phyloP scores from a whole-genome alignment of 1,140 invertebrate genomes.

The Leptopilina clavipes region DNA sequence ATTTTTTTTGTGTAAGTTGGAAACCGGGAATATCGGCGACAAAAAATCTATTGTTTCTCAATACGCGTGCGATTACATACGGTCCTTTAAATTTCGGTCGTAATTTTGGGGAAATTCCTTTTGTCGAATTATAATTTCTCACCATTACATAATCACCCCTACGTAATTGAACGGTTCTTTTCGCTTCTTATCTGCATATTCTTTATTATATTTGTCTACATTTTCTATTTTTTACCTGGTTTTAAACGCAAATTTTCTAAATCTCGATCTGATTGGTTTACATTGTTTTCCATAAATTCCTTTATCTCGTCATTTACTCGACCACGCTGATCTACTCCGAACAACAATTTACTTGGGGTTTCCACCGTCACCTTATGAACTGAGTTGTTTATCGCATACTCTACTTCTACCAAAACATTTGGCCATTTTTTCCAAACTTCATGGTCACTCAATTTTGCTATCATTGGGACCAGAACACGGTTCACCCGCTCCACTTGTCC shows the following conservation, averaged over 20 bases:
- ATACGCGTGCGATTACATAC: slow-evolving; percentile 37
- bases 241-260: no score
- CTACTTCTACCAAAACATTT: slow-evolving; percentile 41
- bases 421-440: slow-evolving; percentile 44
- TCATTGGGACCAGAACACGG: slow-evolving; percentile 6
- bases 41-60: slow-evolving; percentile 52
- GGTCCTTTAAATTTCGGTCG: slow-evolving; percentile 55
- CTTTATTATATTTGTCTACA: no score
- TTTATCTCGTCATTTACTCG: no score
- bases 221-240: no score
- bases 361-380: slow-evolving; percentile 42
- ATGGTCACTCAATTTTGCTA: slow-evolving; percentile 37
- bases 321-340: slow-evolving; percentile 50
- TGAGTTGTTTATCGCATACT: slow-evolving; percentile 53
- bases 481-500: not conserved
- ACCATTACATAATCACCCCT: slow-evolving; percentile 55
- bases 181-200: no score
- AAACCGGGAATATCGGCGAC: slow-evolving; percentile 48
- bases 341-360: slow-evolving; percentile 50
- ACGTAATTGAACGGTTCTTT: slow-evolving; percentile 35
- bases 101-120: slow-evolving; percentile 53
- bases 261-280: no score
- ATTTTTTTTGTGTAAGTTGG: slow-evolving; percentile 6
- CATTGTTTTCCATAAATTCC: no score
- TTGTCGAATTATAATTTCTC: slow-evolving; percentile 49